Evolutionary conservation across 2,113 vertebrate species (phyloP).

Genomic region (Poeciliopsis retropinna): DNA sequence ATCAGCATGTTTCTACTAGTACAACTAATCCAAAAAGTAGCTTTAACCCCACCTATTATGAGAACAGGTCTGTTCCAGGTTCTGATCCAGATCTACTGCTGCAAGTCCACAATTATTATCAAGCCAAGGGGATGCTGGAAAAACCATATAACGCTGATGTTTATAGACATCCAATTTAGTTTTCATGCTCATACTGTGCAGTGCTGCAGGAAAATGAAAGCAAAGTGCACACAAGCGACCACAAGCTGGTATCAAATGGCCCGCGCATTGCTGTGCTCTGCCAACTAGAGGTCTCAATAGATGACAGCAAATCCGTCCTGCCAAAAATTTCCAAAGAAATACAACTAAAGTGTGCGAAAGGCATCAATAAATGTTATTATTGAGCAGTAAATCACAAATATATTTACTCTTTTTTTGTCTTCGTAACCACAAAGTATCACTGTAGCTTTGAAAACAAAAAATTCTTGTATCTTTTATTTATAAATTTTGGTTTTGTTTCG

Average conservation of each 20-base stretch:
- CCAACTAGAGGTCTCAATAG: neutral
- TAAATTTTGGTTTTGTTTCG: neutral
- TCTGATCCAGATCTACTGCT: neutral
- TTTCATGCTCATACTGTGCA: too few species aligned
- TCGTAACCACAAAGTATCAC: neutral
- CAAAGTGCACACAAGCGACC: neutral
- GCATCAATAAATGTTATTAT: neutral
- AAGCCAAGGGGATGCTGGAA: neutral
- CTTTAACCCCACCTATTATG: neutral
- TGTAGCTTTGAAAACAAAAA: neutral
- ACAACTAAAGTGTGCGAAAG: neutral
- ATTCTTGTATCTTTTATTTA: neutral
- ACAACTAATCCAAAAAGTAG: neutral
- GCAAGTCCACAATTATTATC: neutral
- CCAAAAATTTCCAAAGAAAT: neutral
- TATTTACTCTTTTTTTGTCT: neutral
- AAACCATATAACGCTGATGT: neutral
- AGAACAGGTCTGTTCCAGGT: neutral
- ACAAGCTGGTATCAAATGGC: constrained; percentile 1
- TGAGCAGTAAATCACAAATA: neutral
- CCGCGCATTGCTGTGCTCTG: neutral
- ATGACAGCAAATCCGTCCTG: neutral
- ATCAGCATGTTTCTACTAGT: too few species aligned
- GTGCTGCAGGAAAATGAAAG: neutral
- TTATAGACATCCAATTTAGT: neutral